Percentiles rank a stretch among this genome's conserved stretches.
These are phyloP conservation scores for Rhynchonycteris naso DNA, from an alignment of 2,797 vertebrate species.

Conservation along the genomic window DNA sequence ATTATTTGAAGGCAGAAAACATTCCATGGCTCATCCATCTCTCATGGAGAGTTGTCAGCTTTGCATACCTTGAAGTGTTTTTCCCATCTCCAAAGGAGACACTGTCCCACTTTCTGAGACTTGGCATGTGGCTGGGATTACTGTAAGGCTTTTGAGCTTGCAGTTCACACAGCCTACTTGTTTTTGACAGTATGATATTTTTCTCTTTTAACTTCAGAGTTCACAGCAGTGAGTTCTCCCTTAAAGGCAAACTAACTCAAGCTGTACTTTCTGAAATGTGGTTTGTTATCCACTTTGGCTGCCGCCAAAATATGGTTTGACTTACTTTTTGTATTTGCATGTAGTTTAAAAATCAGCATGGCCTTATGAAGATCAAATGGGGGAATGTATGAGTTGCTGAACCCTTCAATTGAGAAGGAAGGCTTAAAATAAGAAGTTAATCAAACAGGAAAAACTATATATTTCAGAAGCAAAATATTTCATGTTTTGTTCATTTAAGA, in stretches of 20 bases:
- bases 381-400: background rate
- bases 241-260: constrained; percentile 54
- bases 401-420: background rate
- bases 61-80: background rate
- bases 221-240: background rate
- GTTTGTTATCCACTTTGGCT: background rate
- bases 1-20: constrained; percentile 46
- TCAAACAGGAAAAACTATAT: background rate
- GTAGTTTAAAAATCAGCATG: background rate
- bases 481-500: background rate
- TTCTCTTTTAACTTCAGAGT: constrained; percentile 25
- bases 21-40: constrained; percentile 27
- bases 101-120: constrained; percentile 61
- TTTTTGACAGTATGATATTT: constrained; percentile 37
- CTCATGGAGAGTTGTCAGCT: background rate
- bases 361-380: background rate
- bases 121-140: constrained; percentile 33
- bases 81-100: constrained; percentile 42
- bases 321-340: constrained; percentile 33
- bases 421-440: background rate
- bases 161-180: constrained; percentile 28
- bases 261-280: constrained; percentile 49
- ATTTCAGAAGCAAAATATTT: background rate
- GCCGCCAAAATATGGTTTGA: background rate
- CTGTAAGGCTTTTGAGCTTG: constrained; percentile 7